Base-by-base conservation (phyloP, 1,140 invertebrate genomes). In the Yoshiicerus persimilis region DNA sequence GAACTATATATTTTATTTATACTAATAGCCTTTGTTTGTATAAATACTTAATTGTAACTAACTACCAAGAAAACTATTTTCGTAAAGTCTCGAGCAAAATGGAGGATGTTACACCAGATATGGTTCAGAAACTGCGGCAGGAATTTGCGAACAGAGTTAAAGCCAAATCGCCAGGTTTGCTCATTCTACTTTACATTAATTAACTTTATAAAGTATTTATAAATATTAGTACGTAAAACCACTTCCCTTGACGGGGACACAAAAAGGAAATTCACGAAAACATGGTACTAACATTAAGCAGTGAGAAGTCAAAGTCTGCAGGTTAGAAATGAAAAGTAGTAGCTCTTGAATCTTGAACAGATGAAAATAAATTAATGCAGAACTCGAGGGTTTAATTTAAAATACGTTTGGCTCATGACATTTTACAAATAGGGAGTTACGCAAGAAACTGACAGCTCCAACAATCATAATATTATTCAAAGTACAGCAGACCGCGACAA, bases 81-180 rank as follows among this genome's bases (percentile, higher is more conserved):
- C 32, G n/a, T 38, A 36, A 23, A 80, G 9, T 36, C 32, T n/a
- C 1, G 10, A 11, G 38, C 30, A 86, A 36, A 39, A 89, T 90
- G 88, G 87, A 90, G 25, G 88, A 90, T 20, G 87, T 89, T 10
- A 89, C 89, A 23, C 39, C 88, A 66, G 77, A 89, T 10, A 88
- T 89, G 64, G 36, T 90, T 62, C 23, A 87, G n/a, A 8, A n/a
- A 13, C 62, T 88, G 20, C 39, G 88, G 2, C 34, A 86, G 27
- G 75, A 88, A 8, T 89, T 90, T 84, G 70, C 39, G 32, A 80
- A 88, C 11, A 88, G 88, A 86, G 89, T 89, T 34, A 62, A 47
- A 39, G 23, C 84, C 6, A 88, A 87, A 70, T 25, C 25, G 25
- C 39, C 89, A 88, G 89, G 89, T 89, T 84, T 27, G 83, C 32